Base-by-base conservation (phyloP, 2,888 invertebrate genomes). In the Catotricha subobsoleta region DNA sequence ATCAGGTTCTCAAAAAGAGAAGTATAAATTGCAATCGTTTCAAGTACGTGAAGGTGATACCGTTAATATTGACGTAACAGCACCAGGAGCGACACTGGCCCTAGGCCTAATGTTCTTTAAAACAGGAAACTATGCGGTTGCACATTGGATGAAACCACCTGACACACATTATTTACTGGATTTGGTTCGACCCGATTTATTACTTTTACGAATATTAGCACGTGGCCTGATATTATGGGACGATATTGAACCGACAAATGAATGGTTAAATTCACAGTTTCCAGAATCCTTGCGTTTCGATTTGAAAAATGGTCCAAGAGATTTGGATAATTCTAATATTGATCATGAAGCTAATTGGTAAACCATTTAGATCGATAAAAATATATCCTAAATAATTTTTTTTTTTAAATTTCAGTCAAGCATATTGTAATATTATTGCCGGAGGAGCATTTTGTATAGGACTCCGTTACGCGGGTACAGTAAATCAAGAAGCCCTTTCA, bases 391-490 rank as follows among this genome's bases (percentile, higher is more conserved):
- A 29, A 41, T 8, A 10, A 34, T 7, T 31, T 8, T 8, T 15
- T 16, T 4, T 34, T 25, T 41, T 27, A 45, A 41, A 45, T 60
- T 67, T 29, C 54, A 87, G 87, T 52, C 94, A 95, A 69, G 92
- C 92, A 0, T 97, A 91, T 64, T 91, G 94, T 63, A 94, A 95
- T 61, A 88, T 95, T 47, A 72, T 92, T 44, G 82, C 91, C 0
- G 98, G 97, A 15, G 91, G 88, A 2, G 90, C 92, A 50, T 82
- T 97, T 67, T 86, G 88, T 7, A 64, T 98, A 50, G 95, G 92
- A 1, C 67, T 98, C 3, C 81, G 86, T 48, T 97, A 80, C 67
- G 95, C 97, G 1, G 95, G 97, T 28, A 82, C 92, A 0, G 86
- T 84, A 10, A 76, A 87, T 59, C 67, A 70, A 41, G 73, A 76